A percentile compares a stretch with the other conserved stretches of the same genome.
These are phyloP conservation scores for Hemichromis elongatus DNA, from an alignment of 2,113 vertebrate genomes.

Conservation along the genomic window DNA sequence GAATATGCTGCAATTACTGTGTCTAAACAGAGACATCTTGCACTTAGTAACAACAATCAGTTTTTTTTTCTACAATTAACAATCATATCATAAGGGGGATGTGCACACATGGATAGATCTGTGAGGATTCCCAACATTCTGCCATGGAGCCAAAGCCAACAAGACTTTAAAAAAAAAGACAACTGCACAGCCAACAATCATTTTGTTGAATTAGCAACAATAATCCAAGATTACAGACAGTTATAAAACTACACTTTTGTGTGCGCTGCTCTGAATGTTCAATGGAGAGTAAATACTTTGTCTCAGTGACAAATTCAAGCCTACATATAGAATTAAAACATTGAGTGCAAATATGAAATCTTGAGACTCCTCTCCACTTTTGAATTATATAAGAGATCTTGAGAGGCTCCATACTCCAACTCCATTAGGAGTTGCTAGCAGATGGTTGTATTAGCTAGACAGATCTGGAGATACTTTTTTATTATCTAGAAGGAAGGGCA, in stretches of 20 bases:
- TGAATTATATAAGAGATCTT: slow-evolving; percentile 48
- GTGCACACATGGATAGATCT: slow-evolving; percentile 4
- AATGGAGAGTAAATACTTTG: slow-evolving; percentile 7
- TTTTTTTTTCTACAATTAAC: slow-evolving; percentile 11
- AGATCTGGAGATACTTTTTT: slow-evolving; percentile 39
- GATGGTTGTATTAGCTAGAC: slow-evolving; percentile 40
- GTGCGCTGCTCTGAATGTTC: background rate
- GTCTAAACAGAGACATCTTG: background rate
- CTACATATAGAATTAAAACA: slow-evolving; percentile 10
- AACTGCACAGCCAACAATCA: background rate
- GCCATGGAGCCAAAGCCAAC: background rate
- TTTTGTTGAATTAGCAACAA: slow-evolving; percentile 16
- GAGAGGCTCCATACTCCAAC: slow-evolving; percentile 22
- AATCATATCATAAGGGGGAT: background rate
- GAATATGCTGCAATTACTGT: background rate
- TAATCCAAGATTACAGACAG: slow-evolving; percentile 10
- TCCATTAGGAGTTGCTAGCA: slow-evolving; percentile 43
- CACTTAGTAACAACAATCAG: background rate
- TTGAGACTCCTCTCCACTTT: slow-evolving; percentile 18
- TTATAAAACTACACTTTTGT: background rate
- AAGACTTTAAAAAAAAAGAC: background rate
- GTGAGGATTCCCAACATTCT: slow-evolving; percentile 8
- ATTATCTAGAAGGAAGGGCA: slow-evolving; percentile 35
- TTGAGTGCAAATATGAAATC: slow-evolving; percentile 14
- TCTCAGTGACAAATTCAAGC: slow-evolving; percentile 10